Conservation (phyloP, 1,140 invertebrate species). For the Pseudobourletiella spinata region DNA sequence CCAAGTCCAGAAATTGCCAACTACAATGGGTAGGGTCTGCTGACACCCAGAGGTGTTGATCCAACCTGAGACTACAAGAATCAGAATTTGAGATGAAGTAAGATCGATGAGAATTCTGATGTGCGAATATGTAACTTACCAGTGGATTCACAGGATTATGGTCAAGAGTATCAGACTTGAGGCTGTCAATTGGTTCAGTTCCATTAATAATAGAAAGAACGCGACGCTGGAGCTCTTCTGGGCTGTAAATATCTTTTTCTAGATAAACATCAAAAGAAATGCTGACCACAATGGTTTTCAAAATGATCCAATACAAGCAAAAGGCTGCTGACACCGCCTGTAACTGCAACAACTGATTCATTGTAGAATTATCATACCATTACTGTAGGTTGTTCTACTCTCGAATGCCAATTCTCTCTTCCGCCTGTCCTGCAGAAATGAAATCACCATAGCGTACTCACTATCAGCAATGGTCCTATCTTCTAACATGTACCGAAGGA, state of each 20-base stretch:
- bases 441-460: slow-evolving; percentile 13
- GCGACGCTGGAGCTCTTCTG: slow-evolving; percentile 10
- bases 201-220: slow-evolving; percentile 14
- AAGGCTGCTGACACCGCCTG: background rate
- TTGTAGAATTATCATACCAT: background rate
- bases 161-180: too few species aligned
- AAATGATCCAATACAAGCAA: background rate
- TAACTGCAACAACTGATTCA: background rate
- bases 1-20: too few species aligned
- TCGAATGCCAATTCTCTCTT: slow-evolving; percentile 10
- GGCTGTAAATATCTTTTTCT: background rate
- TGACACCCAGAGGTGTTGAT: too few species aligned
- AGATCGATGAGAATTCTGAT: too few species aligned
- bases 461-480: slow-evolving; percentile 10
- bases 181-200: too few species aligned
- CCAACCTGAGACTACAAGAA: too few species aligned
- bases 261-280: slow-evolving; percentile 3
- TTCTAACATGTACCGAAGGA: slow-evolving; percentile 14
- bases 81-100: too few species aligned
- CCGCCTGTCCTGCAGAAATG: slow-evolving; percentile 14
- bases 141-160: too few species aligned
- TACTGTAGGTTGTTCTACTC: slow-evolving; percentile 9
- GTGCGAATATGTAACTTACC: too few species aligned
- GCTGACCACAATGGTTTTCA: background rate
- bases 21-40: too few species aligned